A percentile compares a stretch with the other conserved stretches of the same genome.
Conservation (phyloP, 2,797 vertebrate species). For the Labeo calbasu region DNA sequence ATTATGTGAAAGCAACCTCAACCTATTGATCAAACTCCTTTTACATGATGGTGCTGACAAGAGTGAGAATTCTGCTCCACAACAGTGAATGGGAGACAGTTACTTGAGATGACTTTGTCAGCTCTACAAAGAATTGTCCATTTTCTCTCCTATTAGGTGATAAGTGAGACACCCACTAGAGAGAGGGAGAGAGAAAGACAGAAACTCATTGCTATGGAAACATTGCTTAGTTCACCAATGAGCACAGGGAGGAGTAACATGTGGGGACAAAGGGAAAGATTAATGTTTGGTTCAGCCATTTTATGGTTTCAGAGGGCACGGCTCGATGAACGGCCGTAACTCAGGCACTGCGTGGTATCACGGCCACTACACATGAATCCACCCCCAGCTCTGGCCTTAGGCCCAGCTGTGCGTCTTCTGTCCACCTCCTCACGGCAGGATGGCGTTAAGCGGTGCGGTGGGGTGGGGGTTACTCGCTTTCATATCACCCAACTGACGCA, state of each 20-base stretch:
- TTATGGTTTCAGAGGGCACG: conserved; percentile 52
- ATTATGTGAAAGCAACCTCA: conserved; percentile 48
- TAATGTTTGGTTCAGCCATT: conserved; percentile 51
- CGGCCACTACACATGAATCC: conserved; percentile 42
- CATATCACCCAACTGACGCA: conserved; percentile 63
- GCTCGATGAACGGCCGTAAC: conserved; percentile 33
- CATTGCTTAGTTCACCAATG: conserved; percentile 60
- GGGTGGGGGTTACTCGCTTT: conserved; percentile 45
- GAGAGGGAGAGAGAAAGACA: conserved; percentile 39
- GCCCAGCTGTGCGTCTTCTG: conserved; percentile 64
- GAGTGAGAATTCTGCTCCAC: conserved; percentile 33
- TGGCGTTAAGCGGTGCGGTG: conserved; percentile 57
- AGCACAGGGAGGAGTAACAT: conserved; percentile 50
- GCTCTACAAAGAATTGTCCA: conserved; percentile 47
- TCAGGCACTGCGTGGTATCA: conserved; percentile 35
- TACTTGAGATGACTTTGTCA: conserved; percentile 50
- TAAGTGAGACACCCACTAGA: conserved; percentile 55
- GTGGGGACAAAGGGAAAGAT: conserved; percentile 48
- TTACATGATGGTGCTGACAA: conserved; percentile 47
- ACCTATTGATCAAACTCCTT: conserved; percentile 44
- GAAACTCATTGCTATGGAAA: conserved; percentile 66
- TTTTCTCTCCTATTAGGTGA: conserved; percentile 54
- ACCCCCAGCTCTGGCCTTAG: conserved; percentile 58
- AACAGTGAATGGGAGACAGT: conserved; percentile 30
- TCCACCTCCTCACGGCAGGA: conserved; percentile 66